Percentiles rank a stretch among this genome's conserved stretches.
Conservation (phyloP, 2,113 vertebrate species). For the Pungitius pungitius region DNA sequence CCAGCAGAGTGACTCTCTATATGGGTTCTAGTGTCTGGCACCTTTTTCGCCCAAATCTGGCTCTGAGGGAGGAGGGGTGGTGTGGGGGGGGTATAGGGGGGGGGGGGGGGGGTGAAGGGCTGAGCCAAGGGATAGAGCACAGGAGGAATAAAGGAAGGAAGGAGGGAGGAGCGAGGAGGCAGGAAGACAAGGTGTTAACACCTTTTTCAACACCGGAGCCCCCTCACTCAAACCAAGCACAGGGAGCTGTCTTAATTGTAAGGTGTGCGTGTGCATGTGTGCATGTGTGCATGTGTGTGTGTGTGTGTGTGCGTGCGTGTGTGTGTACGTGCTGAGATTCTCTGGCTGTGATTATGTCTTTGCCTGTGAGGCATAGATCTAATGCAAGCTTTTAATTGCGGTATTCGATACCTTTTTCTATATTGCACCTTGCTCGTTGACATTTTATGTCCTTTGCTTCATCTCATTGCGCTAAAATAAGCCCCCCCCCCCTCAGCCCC, state of each 20-base stretch:
- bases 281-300: slow-evolving; percentile 22
- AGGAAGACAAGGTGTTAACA: slow-evolving; percentile 76
- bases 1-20: slow-evolving; percentile 65
- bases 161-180: slow-evolving; percentile 58
- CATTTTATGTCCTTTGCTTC: background rate
- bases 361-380: slow-evolving; percentile 22
- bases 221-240: slow-evolving; percentile 54
- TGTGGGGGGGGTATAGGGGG: no score
- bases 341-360: slow-evolving; percentile 27
- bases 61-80: slow-evolving; percentile 15
- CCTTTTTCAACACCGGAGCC: slow-evolving; percentile 75
- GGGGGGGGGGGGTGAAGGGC: slow-evolving; percentile 12
- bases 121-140: slow-evolving; percentile 26
- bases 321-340: slow-evolving; percentile 24
- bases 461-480: slow-evolving; percentile 8
- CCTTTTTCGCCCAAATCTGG: slow-evolving; percentile 74
- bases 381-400: slow-evolving; percentile 6
- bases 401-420: background rate
- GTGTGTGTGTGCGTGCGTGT: slow-evolving; percentile 34
- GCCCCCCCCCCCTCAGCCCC: background rate
- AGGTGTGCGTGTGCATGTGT: slow-evolving; percentile 40
- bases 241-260: slow-evolving; percentile 75
- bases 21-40: slow-evolving; percentile 76
- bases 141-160: slow-evolving; percentile 52
- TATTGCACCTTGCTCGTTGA: background rate